Conservation (phyloP, 2,888 invertebrate species). For the Trisateles emortualis region DNA sequence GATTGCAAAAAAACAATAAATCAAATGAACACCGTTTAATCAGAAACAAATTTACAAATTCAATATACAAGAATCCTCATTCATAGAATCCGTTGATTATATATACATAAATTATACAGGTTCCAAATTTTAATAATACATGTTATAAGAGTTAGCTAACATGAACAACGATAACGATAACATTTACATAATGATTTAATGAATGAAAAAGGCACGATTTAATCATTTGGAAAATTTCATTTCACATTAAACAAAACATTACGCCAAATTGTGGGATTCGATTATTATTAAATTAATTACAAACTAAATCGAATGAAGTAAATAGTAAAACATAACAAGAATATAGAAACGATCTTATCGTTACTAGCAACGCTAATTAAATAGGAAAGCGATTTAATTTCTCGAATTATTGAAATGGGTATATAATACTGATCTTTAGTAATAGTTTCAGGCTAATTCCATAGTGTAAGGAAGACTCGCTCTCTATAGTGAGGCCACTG, state of each 20-base stretch:
- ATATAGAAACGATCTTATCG: slow-evolving; percentile 17
- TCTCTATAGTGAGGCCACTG: no score
- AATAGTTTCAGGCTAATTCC: no score
- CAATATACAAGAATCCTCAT: slow-evolving; percentile 52
- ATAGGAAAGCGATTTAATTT: no score
- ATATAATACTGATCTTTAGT: no score
- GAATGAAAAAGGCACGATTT: slow-evolving; percentile 67
- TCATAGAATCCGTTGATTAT: slow-evolving; percentile 58
- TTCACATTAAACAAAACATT: slow-evolving; percentile 31
- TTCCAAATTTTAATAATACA: slow-evolving; percentile 48
- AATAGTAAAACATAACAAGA: slow-evolving; percentile 27
- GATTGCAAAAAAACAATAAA: slow-evolving; percentile 39
- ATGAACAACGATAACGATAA: slow-evolving; percentile 43
- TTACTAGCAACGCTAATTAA: slow-evolving; percentile 37
- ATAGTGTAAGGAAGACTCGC: no score
- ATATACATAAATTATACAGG: slow-evolving; percentile 58
- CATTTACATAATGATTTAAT: slow-evolving; percentile 55
- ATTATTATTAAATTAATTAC: slow-evolving; percentile 22
- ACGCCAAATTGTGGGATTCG: slow-evolving; percentile 21
- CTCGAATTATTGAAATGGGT: no score
- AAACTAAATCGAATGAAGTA: slow-evolving; percentile 16
- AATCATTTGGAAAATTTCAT: slow-evolving; percentile 35
- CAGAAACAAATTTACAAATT: slow-evolving; percentile 78
- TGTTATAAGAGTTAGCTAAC: slow-evolving; percentile 49
- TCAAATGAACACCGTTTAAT: slow-evolving; percentile 68